Evolutionary conservation across 2,888 invertebrate genomes (phyloP).

Genomic region (Barypeithes pellucidus): DNA sequence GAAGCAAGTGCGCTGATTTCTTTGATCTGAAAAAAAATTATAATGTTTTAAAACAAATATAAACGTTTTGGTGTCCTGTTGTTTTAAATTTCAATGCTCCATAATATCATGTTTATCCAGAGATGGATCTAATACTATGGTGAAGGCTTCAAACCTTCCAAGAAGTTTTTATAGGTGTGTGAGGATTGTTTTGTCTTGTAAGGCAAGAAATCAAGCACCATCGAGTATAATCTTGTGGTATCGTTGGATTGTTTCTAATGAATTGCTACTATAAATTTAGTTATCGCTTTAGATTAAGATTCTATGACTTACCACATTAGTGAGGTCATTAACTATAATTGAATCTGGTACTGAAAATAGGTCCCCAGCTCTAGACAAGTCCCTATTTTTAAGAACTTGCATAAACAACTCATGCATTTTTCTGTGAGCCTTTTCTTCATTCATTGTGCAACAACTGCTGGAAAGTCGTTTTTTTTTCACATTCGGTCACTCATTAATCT

Average conservation of each 20-base stretch:
- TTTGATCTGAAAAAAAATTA: constrained; percentile 73
- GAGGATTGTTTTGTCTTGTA: too few species aligned
- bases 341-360: constrained; percentile 91
- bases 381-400: constrained; percentile 91
- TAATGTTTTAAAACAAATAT: neutral
- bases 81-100: too few species aligned
- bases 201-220: too few species aligned
- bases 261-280: too few species aligned
- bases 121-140: too few species aligned
- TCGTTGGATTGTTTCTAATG: too few species aligned
- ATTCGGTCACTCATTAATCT: neutral
- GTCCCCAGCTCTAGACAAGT: constrained; percentile 92
- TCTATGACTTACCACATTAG: constrained; percentile 81
- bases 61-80: too few species aligned
- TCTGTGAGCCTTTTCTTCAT: constrained; percentile 59
- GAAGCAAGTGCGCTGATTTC: constrained; percentile 88
- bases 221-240: too few species aligned
- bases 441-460: constrained; percentile 28
- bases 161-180: too few species aligned
- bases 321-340: constrained; percentile 88
- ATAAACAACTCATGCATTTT: constrained; percentile 93
- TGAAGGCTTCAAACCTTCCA: too few species aligned
- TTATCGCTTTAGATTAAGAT: too few species aligned
- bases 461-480: neutral
- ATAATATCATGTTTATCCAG: too few species aligned